Base-by-base conservation (phyloP, 2,113 vertebrate species). In the Scartelaos histophorus region DNA sequence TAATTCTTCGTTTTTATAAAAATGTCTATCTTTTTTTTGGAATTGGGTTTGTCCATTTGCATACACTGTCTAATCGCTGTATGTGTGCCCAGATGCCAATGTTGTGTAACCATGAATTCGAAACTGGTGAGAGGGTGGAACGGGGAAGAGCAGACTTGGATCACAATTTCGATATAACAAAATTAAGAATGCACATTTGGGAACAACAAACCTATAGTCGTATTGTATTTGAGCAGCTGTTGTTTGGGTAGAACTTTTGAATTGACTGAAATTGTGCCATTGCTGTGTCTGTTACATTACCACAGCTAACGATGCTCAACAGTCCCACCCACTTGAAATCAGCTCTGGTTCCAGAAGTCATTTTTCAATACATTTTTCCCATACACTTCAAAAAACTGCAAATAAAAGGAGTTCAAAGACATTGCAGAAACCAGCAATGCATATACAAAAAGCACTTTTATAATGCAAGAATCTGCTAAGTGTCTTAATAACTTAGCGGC, bases 261-360 rank as follows among this genome's bases (percentile, higher is more conserved):
- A 75, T 67, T 62, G 75, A 73, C 71, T 75, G 73, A 71, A 3
- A 71, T 38, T 57, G 67, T 72, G 70, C 76, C 68, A 81, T 64
- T 54, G 72, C 61, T 65, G 76, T 57, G 76, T 53, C 35, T 76
- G 60, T 62, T 71, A 76, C 81, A 90, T 81, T 79, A 86, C 76
- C 71, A 51, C 62, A 67, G 78, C 58, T 73, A 29, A 29, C 2
- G 29, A 29, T 29, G 29, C 29, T 29, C 29, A 29, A 29, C 29
- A 29, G 29, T 29, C 29, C 29, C 29, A 4, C 29, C 29, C 29
- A 29, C 29, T 29, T 29, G 29, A 29, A 29, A 4, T 29, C 29
- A 29, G 29, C 29, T 29, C 29, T 29, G 29, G 29, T 29, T 29
- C 29, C 29, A 29, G 29, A 29, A 29, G 29, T 29, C 2, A 29